Percentiles rank a stretch among this genome's conserved stretches.
phyloP scores from a whole-genome alignment of 2,888 invertebrate genomes.

The Agrochola lota region DNA sequence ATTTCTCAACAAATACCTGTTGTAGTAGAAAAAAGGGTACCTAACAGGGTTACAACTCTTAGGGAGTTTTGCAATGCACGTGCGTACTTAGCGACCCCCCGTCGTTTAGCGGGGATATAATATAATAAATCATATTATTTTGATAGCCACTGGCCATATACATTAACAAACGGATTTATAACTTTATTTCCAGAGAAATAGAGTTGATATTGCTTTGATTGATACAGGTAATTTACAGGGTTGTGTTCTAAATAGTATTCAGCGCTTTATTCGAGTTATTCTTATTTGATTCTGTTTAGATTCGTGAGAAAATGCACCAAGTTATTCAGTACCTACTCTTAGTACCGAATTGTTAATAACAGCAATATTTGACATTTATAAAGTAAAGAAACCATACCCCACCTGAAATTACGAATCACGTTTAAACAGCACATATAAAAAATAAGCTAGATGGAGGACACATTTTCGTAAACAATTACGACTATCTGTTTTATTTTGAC shows the following conservation, averaged over 20 bases:
- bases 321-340: not conserved
- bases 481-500: too few relatives aligned
- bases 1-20: not conserved
- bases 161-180: not conserved
- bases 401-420: not conserved
- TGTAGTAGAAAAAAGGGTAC: constrained; percentile 6
- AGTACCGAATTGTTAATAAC: too few relatives aligned
- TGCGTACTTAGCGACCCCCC: constrained; percentile 22
- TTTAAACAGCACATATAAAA: not conserved
- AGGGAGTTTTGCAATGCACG: constrained; percentile 20
- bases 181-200: not conserved
- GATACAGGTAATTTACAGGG: not conserved
- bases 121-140: constrained; percentile 37
- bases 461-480: too few relatives aligned
- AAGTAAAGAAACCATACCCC: not conserved
- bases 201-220: not conserved
- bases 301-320: constrained; percentile 22
- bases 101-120: not conserved
- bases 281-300: constrained; percentile 9
- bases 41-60: not conserved
- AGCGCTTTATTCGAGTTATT: constrained; percentile 8
- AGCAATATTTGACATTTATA: not conserved
- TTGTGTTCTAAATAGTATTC: not conserved
- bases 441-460: not conserved
- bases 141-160: not conserved